These are phyloP conservation scores for Adelges cooleyi DNA, from an alignment of 1,140 invertebrate species.

Conservation along the genomic window DNA sequence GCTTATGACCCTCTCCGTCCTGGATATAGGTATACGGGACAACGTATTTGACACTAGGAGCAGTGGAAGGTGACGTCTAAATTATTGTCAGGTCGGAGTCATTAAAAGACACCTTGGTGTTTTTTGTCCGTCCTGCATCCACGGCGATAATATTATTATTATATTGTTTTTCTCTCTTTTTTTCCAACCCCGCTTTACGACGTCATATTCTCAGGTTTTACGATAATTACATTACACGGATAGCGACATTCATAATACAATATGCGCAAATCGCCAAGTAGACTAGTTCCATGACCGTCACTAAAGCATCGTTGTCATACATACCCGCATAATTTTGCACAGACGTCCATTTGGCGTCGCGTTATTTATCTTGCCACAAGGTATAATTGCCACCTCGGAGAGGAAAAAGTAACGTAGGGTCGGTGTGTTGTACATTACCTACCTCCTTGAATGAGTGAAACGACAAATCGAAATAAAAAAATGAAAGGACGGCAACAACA, in stretches of 20 bases:
- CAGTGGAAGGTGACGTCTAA: constrained; percentile 13
- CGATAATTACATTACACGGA: constrained; percentile 9
- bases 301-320: not conserved
- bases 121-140: constrained; percentile 4
- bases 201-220: constrained; percentile 14
- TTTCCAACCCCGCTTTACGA: constrained; percentile 20
- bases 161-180: not conserved
- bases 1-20: not conserved
- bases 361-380: not conserved
- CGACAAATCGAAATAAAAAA: too few species aligned
- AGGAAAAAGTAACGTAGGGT: too few species aligned
- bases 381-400: not conserved
- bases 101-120: constrained; percentile 12
- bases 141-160: not conserved
- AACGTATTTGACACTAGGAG: constrained; percentile 11
- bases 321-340: not conserved
- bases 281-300: constrained; percentile 11
- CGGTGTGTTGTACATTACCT: too few species aligned
- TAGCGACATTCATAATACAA: not conserved
- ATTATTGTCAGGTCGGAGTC: constrained; percentile 20
- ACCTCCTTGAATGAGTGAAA: too few species aligned
- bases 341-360: not conserved
- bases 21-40: not conserved
- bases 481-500: too few species aligned
- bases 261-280: constrained; percentile 1